Evolutionary conservation across 2,797 vertebrate species (phyloP).

Genomic region (Cynopterus sphinx): DNA sequence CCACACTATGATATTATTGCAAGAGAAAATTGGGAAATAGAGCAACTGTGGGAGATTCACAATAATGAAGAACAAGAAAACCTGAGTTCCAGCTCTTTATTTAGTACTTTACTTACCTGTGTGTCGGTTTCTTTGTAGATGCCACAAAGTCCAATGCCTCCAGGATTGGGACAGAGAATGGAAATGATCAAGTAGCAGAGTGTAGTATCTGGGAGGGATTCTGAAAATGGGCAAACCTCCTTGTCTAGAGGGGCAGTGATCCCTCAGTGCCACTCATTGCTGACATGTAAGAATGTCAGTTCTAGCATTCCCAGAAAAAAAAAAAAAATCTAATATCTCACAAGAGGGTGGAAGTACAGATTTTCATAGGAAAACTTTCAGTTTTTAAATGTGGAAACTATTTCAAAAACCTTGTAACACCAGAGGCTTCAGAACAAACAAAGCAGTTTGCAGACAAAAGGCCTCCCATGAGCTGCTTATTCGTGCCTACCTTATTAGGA

Average conservation of each 20-base stretch:
- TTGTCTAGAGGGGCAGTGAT: neutral
- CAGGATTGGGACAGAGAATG: neutral
- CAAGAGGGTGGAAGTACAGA: neutral
- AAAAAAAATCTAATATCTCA: neutral
- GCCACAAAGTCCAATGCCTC: neutral
- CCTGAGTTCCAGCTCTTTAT: neutral
- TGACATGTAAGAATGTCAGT: neutral
- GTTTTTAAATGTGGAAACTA: neutral
- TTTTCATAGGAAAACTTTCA: neutral
- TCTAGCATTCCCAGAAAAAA: neutral
- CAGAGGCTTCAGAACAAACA: neutral
- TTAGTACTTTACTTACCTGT: neutral
- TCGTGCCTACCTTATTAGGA: neutral
- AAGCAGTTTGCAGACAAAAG: neutral
- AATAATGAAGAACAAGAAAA: neutral
- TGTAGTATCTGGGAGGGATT: neutral
- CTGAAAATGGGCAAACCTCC: neutral
- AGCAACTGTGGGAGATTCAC: neutral
- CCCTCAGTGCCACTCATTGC: neutral
- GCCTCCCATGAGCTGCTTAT: neutral
- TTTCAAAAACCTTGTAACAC: conserved; percentile 15
- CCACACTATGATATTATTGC: neutral
- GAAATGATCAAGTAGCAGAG: neutral
- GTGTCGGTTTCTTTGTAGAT: neutral
- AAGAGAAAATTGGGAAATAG: neutral